Percentiles rank a stretch among this genome's conserved stretches.
Conservation (phyloP, 2,113 vertebrate species). For the Piprites chloris region DNA sequence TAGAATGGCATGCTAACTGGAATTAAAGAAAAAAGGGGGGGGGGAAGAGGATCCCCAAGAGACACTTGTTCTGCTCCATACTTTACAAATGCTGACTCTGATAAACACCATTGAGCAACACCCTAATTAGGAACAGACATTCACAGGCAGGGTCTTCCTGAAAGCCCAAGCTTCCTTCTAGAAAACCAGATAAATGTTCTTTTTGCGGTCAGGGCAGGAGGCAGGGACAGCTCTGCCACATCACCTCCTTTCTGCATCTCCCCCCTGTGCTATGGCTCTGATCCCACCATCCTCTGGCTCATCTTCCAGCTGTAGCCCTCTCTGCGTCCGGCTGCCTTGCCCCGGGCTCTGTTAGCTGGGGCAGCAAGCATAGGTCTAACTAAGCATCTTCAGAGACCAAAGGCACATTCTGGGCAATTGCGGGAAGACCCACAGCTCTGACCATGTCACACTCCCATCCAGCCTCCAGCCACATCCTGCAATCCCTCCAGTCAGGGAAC, state of each 20-base stretch:
- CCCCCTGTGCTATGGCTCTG: fast-evolving
- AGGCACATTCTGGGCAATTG: not conserved
- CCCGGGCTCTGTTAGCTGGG: not conserved
- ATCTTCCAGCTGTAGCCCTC: not conserved
- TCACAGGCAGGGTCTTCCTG: not conserved
- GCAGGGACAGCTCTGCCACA: not conserved
- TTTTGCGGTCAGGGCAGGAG: not conserved
- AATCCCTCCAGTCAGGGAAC: not conserved
- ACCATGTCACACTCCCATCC: not conserved
- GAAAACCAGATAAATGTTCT: not conserved
- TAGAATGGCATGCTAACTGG: not conserved
- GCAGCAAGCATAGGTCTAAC: fast-evolving
- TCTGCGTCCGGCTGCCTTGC: not conserved
- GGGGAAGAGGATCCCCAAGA: not conserved
- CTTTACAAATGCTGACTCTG: not conserved
- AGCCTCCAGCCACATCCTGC: not conserved
- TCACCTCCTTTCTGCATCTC: not conserved
- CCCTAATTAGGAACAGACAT: not conserved
- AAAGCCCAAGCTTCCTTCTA: not conserved
- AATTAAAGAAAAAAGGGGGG: not conserved
- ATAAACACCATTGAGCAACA: not conserved
- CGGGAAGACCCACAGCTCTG: not conserved
- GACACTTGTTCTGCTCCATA: not conserved
- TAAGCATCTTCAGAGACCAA: fast-evolving
- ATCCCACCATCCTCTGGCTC: not conserved